Evolutionary conservation across 2,113 vertebrate genomes (phyloP).

Genomic region (Chionodraco myersi): DNA sequence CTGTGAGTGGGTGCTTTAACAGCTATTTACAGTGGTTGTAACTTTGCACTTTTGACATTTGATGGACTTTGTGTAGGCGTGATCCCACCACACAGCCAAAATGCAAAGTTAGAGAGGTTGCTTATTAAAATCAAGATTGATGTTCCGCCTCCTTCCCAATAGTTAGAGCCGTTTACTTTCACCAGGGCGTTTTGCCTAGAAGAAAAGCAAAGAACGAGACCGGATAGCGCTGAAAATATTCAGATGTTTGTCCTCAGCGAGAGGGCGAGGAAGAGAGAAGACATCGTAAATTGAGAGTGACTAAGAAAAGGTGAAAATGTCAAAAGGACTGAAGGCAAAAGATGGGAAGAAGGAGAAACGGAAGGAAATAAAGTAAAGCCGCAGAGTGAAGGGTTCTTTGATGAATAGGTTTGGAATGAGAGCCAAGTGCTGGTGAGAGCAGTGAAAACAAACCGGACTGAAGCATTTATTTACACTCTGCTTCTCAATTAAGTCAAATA

Average conservation of each 20-base stretch:
- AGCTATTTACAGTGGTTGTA: conserved; percentile 19
- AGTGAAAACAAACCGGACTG: conserved; percentile 79
- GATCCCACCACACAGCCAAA: conserved; percentile 27
- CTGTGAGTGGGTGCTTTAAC: conserved; percentile 24
- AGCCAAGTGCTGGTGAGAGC: conserved; percentile 60
- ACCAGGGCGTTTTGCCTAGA: neutral
- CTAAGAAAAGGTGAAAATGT: conserved; percentile 39
- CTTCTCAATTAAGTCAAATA: conserved; percentile 82
- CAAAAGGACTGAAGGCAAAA: conserved; percentile 20
- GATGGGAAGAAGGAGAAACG: conserved; percentile 7
- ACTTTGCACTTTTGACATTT: conserved; percentile 49
- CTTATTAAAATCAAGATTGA: conserved; percentile 27
- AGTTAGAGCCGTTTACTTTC: neutral
- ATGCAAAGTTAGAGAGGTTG: conserved; percentile 19
- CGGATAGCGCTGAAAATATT: neutral
- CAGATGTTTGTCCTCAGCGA: neutral
- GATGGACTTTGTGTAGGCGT: conserved; percentile 22
- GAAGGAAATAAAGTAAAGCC: neutral
- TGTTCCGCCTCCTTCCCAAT: neutral
- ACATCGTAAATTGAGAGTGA: conserved; percentile 15
- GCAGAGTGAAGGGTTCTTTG: conserved; percentile 37
- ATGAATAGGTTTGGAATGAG: conserved; percentile 69
- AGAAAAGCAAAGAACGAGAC: neutral
- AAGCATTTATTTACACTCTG: conserved; percentile 80
- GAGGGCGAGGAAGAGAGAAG: conserved; percentile 19